Percentiles rank a stretch among this genome's conserved stretches.
Conservation (phyloP, 1,140 invertebrate species). For the Maniola jurtina region DNA sequence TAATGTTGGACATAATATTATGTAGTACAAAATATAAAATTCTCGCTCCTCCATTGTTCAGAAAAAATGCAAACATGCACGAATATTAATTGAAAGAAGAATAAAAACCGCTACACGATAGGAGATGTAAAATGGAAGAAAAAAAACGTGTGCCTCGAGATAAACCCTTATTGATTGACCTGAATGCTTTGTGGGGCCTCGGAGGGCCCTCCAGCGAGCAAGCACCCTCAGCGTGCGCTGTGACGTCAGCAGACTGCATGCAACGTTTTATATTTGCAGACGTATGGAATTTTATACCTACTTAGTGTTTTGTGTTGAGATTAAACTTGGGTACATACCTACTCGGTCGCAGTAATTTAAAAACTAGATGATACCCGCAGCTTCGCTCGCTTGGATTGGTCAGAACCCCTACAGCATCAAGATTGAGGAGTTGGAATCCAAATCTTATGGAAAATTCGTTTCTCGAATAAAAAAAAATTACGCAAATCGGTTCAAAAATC, state of each 20-base stretch:
- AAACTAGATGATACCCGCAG: too few relatives aligned
- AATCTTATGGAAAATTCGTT: too few relatives aligned
- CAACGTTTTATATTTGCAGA: conserved; percentile 25
- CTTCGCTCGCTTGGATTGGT: too few relatives aligned
- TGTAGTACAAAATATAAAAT: background rate
- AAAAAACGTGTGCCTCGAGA: conserved; percentile 25
- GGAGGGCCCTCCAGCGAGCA: conserved; percentile 29
- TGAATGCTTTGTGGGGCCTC: conserved; percentile 36
- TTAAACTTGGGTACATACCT: background rate
- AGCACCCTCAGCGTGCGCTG: conserved; percentile 32
- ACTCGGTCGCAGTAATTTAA: too few relatives aligned
- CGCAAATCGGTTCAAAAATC: too few relatives aligned
- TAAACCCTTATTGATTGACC: conserved; percentile 37
- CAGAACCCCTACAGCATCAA: too few relatives aligned
- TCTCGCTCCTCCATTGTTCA: background rate
- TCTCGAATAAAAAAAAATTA: too few relatives aligned
- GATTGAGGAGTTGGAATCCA: too few relatives aligned
- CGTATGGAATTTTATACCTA: conserved; percentile 6
- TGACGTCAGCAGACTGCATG: conserved; percentile 32
- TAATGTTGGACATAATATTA: too few relatives aligned
- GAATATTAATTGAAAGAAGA: conserved; percentile 26
- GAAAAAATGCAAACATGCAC: conserved; percentile 18
- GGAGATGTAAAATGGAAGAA: conserved; percentile 26
- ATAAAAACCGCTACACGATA: conserved; percentile 7
- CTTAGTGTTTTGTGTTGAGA: background rate